Evolutionary conservation across 2,797 vertebrate species (phyloP).

Genomic region (Enteromius viviparus): DNA sequence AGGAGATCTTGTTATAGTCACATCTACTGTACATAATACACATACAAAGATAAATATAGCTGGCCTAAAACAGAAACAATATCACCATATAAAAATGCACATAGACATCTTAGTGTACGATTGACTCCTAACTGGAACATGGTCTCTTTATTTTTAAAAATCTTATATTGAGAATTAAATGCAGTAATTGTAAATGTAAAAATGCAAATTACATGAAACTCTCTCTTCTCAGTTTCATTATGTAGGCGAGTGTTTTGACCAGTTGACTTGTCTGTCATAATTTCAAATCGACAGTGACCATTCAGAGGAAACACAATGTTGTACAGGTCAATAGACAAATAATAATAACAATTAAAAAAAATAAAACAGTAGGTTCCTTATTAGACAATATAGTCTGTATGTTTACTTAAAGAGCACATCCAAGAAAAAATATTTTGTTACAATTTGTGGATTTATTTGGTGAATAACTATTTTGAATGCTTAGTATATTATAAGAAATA

Average conservation of each 20-base stretch:
- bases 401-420: neutral
- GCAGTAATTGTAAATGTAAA: no score
- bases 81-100: neutral
- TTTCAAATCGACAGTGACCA: neutral
- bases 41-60: neutral
- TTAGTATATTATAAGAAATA: neutral
- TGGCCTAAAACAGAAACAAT: neutral
- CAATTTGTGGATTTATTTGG: neutral
- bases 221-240: neutral
- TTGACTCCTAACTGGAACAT: neutral
- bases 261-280: neutral
- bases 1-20: neutral
- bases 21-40: neutral
- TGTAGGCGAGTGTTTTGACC: neutral
- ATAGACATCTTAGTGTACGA: neutral
- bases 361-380: neutral
- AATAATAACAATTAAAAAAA: neutral
- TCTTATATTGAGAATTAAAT: constrained; percentile 9
- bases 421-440: neutral
- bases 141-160: neutral
- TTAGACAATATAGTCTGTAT: neutral
- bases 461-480: neutral
- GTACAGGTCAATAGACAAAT: neutral
- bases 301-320: neutral
- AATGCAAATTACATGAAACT: constrained; percentile 18